Evolutionary conservation across 2,888 invertebrate species (phyloP), one percentile per base, ranked within the genome.

Genomic region (Microctonus brassicae): DNA sequence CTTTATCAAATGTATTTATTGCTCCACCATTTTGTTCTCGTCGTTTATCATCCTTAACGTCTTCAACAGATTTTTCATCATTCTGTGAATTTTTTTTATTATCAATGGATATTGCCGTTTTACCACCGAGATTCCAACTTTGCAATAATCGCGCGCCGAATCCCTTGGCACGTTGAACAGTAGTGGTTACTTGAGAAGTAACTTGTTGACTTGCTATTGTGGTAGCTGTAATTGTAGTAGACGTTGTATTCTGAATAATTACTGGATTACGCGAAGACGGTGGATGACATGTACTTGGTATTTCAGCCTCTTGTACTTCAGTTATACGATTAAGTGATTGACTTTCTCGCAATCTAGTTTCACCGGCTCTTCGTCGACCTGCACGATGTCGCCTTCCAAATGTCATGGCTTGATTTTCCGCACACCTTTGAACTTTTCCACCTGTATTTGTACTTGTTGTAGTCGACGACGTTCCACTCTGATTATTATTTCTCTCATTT

Each of bases 241-340:
- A 73, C 5, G 72, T 52, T 6, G 60, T 66, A 63, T 62, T 52
- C 11, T 74, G 75, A 17, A 63, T 68, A 10, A 63, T 57, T 2
- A 65, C 65, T 4, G 47, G 53, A 24, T 65, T 76, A 9, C 79
- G 77, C 63, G 73, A 76, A 29, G 79, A 77, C 55, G 75, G n/a
- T n/a, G n/a, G 78, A 71, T 83, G 81, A 75, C 80, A 81, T 9
- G 80, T 64, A 52, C 74, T 73, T 0, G 83, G 81, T 0, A 85
- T 86, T 42, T 88, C 91, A 68, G 92, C 93, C 86, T 95, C 95
- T 87, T 95, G 94, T 77, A 95, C 95, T 88, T 95, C 95, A 17
- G 95, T 95, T 76, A 95, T 95, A 76, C 95, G 91, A 87, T 95
- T 95, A 73, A 95, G 88, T 29, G 95, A 95, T 83, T 95, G 95